A percentile compares a stretch with the other conserved stretches of the same genome.
Conservation (phyloP, 2,113 vertebrate species). For the Xenopus borealis region DNA sequence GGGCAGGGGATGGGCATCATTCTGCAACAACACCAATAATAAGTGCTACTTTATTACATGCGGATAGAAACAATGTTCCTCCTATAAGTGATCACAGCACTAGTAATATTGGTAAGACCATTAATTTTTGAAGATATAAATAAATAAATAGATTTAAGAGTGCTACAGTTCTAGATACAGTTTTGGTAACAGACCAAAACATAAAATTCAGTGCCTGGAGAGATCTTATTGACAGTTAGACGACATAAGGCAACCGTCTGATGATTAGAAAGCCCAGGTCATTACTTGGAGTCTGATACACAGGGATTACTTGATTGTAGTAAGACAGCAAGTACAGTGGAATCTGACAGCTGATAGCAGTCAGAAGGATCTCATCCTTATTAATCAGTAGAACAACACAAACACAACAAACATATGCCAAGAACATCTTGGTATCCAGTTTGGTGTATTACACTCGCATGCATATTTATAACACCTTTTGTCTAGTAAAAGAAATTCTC, state of each 20-base stretch:
- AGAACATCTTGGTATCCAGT: conserved; percentile 2
- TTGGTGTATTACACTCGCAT: conserved; percentile 10
- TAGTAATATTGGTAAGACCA: too few species aligned
- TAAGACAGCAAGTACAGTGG: background rate
- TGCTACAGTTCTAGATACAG: too few species aligned
- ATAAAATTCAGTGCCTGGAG: too few species aligned
- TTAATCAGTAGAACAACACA: conserved; percentile 5
- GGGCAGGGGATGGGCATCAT: too few species aligned
- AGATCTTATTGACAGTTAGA: background rate
- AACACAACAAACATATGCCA: conserved; percentile 20
- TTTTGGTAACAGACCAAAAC: too few species aligned
- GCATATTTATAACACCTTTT: conserved; percentile 24
- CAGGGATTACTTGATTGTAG: background rate
- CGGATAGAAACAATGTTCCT: too few species aligned
- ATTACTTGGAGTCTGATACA: background rate
- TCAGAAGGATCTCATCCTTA: conserved; percentile 2
- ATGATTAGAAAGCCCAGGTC: background rate
- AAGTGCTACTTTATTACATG: too few species aligned
- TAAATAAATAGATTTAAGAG: too few species aligned
- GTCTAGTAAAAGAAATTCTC: conserved; percentile 7
- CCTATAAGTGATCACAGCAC: too few species aligned
- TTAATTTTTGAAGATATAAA: too few species aligned
- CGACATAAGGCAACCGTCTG: background rate
- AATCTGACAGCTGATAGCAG: conserved; percentile 8
- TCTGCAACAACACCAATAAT: too few species aligned